A percentile compares a stretch with the other conserved stretches of the same genome.
Conservation (phyloP, 2,888 invertebrate species). For the Polia nebulosa region DNA sequence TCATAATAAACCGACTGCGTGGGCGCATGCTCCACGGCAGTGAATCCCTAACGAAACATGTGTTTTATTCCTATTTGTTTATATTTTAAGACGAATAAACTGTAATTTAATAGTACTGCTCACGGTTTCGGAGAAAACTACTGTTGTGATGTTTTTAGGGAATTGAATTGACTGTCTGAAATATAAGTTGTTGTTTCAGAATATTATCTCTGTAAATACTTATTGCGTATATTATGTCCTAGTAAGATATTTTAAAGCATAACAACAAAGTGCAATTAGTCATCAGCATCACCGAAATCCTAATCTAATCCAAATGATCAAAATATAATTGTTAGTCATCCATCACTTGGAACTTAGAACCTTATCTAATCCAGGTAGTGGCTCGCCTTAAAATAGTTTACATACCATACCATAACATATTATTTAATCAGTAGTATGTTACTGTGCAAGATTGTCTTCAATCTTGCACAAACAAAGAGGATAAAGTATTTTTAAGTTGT, state of each 20-base stretch:
- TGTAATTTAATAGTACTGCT: conserved; percentile 10
- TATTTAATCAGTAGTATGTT: conserved; percentile 10
- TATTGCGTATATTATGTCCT: conserved; percentile 23
- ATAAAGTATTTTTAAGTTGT: no score
- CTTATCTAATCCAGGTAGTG: conserved; percentile 37
- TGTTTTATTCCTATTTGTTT: conserved; percentile 43
- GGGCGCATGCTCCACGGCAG: conserved; percentile 47
- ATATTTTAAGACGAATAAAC: conserved; percentile 49
- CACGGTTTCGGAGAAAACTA: conserved; percentile 29
- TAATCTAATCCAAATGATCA: conserved; percentile 22
- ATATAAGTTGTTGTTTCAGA: neutral
- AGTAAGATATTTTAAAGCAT: conserved; percentile 16
- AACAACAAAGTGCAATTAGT: conserved; percentile 33
- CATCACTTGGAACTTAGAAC: neutral
- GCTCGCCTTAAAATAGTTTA: conserved; percentile 43
- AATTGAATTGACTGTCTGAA: neutral
- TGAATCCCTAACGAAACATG: conserved; percentile 49
- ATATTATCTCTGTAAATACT: conserved; percentile 9
- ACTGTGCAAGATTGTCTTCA: no score
- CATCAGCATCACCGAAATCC: conserved; percentile 2
- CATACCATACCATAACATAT: conserved; percentile 13
- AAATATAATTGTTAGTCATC: conserved; percentile 18
- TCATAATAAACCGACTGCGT: conserved; percentile 60
- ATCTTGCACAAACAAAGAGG: no score
- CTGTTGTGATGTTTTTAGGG: conserved; percentile 26